Base-by-base conservation (phyloP, 2,888 invertebrate genomes). In the Ptycholaimellus sp. region DNA sequence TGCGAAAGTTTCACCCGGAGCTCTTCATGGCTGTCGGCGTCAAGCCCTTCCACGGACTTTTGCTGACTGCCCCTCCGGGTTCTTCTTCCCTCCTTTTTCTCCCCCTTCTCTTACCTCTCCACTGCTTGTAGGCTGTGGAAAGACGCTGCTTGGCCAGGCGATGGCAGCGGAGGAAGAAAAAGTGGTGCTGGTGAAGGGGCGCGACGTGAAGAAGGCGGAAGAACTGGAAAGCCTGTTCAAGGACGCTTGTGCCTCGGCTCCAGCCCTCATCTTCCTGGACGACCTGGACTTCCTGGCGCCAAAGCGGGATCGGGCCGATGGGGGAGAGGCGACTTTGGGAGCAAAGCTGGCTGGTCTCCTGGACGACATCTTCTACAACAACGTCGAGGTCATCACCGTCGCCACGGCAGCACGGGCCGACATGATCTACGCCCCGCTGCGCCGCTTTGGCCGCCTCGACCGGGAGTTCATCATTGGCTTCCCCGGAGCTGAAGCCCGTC, bases 201-300 rank as follows among this genome's bases (percentile, higher is more conserved):
- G 96, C 1, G 96, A 96, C 68, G 96, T 99, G 54, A 96, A 99
- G 64, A 93, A 93, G 0, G 96, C 99, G 60, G 87, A 87, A 37
- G 99, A 99, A 64, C 64, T 99, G 52, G 73, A 96, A 40, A 99
- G 96, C 63, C 96, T 96, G 0, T 96, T 99, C 63, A 93, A 93
- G 60, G 93, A 96, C 62, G 96, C 96, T 1, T 96, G 99, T 61
- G 93, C 93, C 66, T 96, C 96, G 65, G 78, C 90, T 0, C 96
- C 96, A 1, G 85, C 96, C 11, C 99, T 96, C 52, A 90, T 99
- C 55, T 99, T 96, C 66, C 96, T 99, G 54, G 96, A 99, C 62
- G 96, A 96, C 63, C 68, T 99, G 53, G 96, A 96, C 61, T 90
- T 96, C n/a, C 99, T 99, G 59, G 96, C 96, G 19, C 96, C 96